Percentiles rank a stretch among this genome's conserved stretches.
Evolutionary conservation across 2,113 vertebrate species (phyloP).

Genomic region (Oceanodroma tethys): DNA sequence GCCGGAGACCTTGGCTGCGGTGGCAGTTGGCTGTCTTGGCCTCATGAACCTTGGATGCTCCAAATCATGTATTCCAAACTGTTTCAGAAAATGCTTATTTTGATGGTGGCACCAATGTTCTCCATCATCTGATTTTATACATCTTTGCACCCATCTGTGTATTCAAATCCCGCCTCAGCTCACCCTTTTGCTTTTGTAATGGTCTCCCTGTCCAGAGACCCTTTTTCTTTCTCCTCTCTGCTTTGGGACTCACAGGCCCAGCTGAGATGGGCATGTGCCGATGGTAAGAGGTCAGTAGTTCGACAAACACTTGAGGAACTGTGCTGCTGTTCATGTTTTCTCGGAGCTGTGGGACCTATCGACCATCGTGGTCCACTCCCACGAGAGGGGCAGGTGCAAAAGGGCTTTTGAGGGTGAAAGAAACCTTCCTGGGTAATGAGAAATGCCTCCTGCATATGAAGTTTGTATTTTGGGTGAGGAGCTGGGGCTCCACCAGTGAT

Average conservation of each 20-base stretch:
- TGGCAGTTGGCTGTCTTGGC: neutral
- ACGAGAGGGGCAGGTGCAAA: neutral
- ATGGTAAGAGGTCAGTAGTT: neutral
- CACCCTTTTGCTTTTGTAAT: neutral
- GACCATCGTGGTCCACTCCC: neutral
- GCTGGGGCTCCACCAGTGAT: neutral
- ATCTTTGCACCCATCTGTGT: neutral
- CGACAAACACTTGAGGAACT: neutral
- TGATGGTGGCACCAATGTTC: rapidly evolving
- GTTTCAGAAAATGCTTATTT: neutral
- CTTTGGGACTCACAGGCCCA: neutral
- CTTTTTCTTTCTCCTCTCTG: neutral
- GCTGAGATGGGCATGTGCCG: rapidly evolving
- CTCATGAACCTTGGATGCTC: neutral
- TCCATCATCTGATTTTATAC: neutral
- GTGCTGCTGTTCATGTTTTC: neutral
- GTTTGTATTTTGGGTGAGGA: neutral
- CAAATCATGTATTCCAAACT: neutral
- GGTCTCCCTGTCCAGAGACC: neutral
- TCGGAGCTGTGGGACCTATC: neutral
- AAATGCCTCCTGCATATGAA: neutral
- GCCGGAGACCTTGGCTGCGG: no score
- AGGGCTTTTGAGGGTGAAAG: neutral
- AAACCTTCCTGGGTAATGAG: neutral
- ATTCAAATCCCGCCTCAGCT: neutral